These are phyloP conservation scores for Mobula hypostoma DNA, from an alignment of 2,113 vertebrate genomes.

Conservation along the genomic window DNA sequence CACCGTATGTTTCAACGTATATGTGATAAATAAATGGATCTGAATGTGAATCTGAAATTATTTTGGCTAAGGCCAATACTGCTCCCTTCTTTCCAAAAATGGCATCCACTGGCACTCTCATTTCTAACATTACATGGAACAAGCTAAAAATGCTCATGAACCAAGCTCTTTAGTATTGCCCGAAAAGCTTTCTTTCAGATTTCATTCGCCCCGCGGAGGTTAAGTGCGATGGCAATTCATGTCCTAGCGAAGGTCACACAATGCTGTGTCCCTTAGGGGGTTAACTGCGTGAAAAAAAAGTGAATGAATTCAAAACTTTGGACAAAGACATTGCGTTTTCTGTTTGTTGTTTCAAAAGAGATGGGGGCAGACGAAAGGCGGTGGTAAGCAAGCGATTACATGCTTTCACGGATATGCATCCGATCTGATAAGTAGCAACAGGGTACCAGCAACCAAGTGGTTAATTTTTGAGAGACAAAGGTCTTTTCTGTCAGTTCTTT, in stretches of 20 bases:
- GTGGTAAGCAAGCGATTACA: background rate
- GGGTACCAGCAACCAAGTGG: background rate
- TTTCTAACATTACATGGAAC: background rate
- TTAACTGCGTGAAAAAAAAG: background rate
- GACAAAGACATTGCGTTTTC: background rate
- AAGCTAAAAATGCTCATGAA: background rate
- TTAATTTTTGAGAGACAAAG: conserved; percentile 6
- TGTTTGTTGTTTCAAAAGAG: background rate
- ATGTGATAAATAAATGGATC: too few species aligned
- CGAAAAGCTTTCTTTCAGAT: background rate
- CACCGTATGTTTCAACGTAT: background rate
- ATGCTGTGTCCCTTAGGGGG: background rate
- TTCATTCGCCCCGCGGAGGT: background rate
- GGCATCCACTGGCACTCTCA: background rate
- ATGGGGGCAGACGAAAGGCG: background rate
- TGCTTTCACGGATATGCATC: background rate
- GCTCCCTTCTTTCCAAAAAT: background rate
- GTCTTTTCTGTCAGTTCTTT: conserved; percentile 19
- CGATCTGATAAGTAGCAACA: background rate
- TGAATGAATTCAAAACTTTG: background rate
- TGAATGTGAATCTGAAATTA: background rate
- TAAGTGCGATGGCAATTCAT: background rate
- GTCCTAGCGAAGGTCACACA: too few species aligned
- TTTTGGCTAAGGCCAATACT: background rate
- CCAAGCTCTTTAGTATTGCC: background rate